A percentile compares a stretch with the other conserved stretches of the same genome.
These are phyloP conservation scores for Alviniconcha marisindica DNA, from an alignment of 1,140 invertebrate species.

Conservation along the genomic window DNA sequence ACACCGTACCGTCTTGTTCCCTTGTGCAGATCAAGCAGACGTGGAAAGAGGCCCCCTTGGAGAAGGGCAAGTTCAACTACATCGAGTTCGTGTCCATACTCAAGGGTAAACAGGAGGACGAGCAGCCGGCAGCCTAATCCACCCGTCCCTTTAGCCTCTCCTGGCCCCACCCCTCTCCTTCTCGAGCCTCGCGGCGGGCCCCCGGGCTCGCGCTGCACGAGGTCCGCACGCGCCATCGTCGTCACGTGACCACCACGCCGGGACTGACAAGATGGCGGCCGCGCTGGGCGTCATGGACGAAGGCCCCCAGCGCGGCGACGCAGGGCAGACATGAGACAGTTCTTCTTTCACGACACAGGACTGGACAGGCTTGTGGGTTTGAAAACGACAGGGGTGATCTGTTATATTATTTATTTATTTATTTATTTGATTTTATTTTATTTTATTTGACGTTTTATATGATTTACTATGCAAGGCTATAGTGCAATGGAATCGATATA, in stretches of 20 bases:
- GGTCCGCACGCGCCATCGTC: neutral
- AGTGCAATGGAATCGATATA: neutral
- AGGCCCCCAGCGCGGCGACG: neutral
- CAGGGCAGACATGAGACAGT: neutral
- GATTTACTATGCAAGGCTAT: neutral
- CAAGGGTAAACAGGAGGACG: slow-evolving; percentile 73
- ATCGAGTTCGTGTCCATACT: slow-evolving; percentile 92
- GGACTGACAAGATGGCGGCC: slow-evolving; percentile 11
- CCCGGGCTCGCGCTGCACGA: neutral
- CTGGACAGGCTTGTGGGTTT: neutral
- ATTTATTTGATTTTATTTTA: neutral
- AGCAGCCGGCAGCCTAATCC: slow-evolving; percentile 46
- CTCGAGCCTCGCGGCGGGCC: slow-evolving; percentile 2
- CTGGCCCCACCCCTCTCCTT: slow-evolving; percentile 27
- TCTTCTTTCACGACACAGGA: neutral
- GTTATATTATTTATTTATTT: slow-evolving; percentile 12
- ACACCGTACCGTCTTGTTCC: neutral
- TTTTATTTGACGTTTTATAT: neutral
- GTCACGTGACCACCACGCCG: neutral
- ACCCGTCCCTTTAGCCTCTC: slow-evolving; percentile 15
- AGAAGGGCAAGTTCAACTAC: slow-evolving; percentile 95
- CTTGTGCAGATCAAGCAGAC: slow-evolving; percentile 87
- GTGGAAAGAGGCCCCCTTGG: slow-evolving; percentile 96
- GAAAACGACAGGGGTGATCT: slow-evolving; percentile 22
- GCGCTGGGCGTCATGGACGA: slow-evolving; percentile 28